Evolutionary conservation across 2,888 invertebrate genomes (phyloP).

Genomic region (Phymatocera aterrima): DNA sequence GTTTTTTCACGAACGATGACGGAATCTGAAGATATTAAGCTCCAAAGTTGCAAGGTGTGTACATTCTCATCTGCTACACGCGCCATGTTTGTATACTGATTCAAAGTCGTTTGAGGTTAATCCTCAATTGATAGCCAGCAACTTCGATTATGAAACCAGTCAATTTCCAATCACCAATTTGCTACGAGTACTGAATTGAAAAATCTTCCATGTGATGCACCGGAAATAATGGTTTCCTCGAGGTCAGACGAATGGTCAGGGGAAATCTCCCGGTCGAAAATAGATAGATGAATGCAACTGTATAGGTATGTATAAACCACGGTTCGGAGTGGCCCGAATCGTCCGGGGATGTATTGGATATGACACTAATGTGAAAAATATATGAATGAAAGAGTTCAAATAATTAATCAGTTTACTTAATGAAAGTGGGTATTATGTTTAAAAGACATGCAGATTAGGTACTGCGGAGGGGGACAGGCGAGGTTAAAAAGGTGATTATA

Average conservation of each 20-base stretch:
- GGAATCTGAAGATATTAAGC: constrained; percentile 3
- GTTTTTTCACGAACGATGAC: neutral
- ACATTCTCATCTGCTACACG: neutral
- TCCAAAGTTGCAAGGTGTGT: neutral
- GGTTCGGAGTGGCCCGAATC: neutral
- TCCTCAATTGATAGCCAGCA: neutral
- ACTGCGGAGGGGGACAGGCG: neutral
- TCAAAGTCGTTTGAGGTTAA: neutral
- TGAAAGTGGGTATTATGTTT: neutral
- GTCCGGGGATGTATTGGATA: neutral
- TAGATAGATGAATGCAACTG: constrained; percentile 6
- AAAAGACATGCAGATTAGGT: neutral
- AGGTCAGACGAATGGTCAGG: constrained; percentile 29
- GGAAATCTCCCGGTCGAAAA: neutral
- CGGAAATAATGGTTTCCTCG: neutral
- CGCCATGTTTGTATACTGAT: constrained; percentile 1
- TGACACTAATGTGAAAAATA: neutral
- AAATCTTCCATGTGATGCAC: constrained; percentile 1
- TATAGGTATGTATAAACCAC: neutral
- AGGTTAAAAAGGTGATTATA: neutral
- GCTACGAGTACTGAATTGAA: neutral
- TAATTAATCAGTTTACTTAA: neutral
- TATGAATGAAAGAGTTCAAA: neutral
- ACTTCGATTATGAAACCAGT: neutral
- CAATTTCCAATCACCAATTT: neutral